Percentiles rank a stretch among this genome's conserved stretches.
These are phyloP conservation scores for Anguilla pacifica DNA, from an alignment of 2,797 vertebrate genomes.

Conservation along the genomic window DNA sequence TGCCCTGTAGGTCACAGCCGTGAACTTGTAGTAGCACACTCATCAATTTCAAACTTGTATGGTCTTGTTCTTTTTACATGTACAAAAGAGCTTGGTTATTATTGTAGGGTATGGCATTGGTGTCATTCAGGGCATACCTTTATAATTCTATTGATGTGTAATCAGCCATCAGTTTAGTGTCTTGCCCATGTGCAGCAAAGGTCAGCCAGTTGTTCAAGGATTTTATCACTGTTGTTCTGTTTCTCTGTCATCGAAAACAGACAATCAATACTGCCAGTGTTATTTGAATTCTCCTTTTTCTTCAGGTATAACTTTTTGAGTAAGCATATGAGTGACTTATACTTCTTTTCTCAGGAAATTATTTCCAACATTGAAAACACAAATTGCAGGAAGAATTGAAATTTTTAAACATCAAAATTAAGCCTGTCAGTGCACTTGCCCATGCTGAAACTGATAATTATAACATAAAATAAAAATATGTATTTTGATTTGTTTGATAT, in stretches of 20 bases:
- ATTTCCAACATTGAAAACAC: neutral
- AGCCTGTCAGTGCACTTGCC: neutral
- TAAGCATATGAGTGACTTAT: neutral
- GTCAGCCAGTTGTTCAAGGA: slow-evolving; percentile 39
- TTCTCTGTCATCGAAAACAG: neutral
- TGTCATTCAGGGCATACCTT: slow-evolving; percentile 43
- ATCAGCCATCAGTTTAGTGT: slow-evolving; percentile 29
- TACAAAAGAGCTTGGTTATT: slow-evolving; percentile 68
- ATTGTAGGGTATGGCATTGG: slow-evolving; percentile 50
- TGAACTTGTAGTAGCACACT: slow-evolving; percentile 76
- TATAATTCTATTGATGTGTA: slow-evolving; percentile 44
- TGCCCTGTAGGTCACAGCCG: slow-evolving; percentile 81
- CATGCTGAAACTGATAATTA: neutral
- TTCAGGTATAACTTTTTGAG: neutral
- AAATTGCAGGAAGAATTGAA: neutral
- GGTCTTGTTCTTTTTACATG: slow-evolving; percentile 73
- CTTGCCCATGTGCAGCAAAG: slow-evolving; percentile 20
- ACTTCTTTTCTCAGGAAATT: neutral
- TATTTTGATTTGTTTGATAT: neutral
- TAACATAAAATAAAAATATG: neutral
- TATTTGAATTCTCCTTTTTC: neutral
- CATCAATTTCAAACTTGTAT: slow-evolving; percentile 81
- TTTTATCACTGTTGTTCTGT: slow-evolving; percentile 33
- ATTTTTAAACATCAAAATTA: neutral
- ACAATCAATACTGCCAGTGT: neutral